Conservation (phyloP, 2,888 invertebrate genomes). For the Agrotis puta region DNA sequence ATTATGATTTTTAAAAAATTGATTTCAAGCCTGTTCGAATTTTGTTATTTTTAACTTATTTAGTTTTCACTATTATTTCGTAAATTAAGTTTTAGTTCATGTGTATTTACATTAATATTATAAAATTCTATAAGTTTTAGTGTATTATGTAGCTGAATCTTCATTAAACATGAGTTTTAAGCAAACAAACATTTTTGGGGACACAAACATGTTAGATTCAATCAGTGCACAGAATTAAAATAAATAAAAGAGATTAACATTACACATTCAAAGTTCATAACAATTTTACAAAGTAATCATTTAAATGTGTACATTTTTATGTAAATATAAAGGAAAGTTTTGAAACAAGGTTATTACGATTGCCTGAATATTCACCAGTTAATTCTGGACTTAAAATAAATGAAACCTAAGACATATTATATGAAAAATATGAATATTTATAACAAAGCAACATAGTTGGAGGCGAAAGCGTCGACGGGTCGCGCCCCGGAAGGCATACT, state of each 20-base stretch:
- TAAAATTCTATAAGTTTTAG: no score
- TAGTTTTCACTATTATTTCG: background rate
- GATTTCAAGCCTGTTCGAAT: background rate
- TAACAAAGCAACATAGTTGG: slow-evolving; percentile 62
- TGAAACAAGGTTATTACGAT: background rate
- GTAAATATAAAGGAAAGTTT: background rate
- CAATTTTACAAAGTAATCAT: no score
- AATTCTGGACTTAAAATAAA: slow-evolving; percentile 2
- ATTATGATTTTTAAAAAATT: no score
- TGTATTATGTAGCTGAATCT: no score
- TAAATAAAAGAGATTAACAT: background rate
- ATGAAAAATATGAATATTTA: slow-evolving; percentile 10
- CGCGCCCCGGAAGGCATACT: slow-evolving; percentile 88
- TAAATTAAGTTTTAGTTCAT: background rate
- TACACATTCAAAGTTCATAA: no score
- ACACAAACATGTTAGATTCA: background rate
- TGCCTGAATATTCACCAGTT: background rate
- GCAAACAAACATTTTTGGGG: background rate
- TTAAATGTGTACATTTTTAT: no score
- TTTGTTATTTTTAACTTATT: background rate
- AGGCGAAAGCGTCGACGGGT: slow-evolving; percentile 78
- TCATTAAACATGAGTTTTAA: background rate
- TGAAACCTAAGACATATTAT: slow-evolving; percentile 8
- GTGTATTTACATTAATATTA: background rate
- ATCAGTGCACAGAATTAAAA: background rate